A percentile compares a stretch with the other conserved stretches of the same genome.
Conservation (phyloP, 2,888 invertebrate genomes). For the Polyploca ridens region DNA sequence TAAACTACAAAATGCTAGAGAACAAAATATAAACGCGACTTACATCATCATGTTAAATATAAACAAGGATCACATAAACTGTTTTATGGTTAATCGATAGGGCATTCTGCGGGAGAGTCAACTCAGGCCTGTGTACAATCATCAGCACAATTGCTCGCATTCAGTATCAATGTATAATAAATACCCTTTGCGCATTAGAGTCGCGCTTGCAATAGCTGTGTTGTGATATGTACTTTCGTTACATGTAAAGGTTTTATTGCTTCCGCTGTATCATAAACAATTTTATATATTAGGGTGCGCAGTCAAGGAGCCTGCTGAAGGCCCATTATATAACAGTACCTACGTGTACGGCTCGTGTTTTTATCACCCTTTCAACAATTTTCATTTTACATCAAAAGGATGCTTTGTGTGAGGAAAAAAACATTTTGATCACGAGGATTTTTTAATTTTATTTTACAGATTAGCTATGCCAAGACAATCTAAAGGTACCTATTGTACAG, state of each 20-base stretch:
- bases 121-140: slow-evolving; percentile 24
- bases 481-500: background rate
- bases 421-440: background rate
- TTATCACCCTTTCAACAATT: slow-evolving; percentile 8
- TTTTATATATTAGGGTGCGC: slow-evolving; percentile 27
- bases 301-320: slow-evolving; percentile 8
- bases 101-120: slow-evolving; percentile 28
- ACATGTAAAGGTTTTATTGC: slow-evolving; percentile 11
- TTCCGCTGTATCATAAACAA: slow-evolving; percentile 21
- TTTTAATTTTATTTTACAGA: background rate
- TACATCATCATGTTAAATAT: slow-evolving; percentile 43
- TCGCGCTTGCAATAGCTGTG: background rate
- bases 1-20: slow-evolving; percentile 28
- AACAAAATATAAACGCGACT: slow-evolving; percentile 26
- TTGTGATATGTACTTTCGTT: background rate
- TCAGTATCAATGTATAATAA: background rate
- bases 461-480: background rate
- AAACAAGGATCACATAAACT: slow-evolving; percentile 37
- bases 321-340: background rate
- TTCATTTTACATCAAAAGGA: slow-evolving; percentile 4
- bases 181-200: background rate
- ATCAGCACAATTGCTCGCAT: background rate
- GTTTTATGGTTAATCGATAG: slow-evolving; percentile 55
- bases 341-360: background rate
- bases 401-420: background rate